Evolutionary conservation across 2,797 vertebrate species (phyloP).

Genomic region (Cryptoblepharus egeriae): DNA sequence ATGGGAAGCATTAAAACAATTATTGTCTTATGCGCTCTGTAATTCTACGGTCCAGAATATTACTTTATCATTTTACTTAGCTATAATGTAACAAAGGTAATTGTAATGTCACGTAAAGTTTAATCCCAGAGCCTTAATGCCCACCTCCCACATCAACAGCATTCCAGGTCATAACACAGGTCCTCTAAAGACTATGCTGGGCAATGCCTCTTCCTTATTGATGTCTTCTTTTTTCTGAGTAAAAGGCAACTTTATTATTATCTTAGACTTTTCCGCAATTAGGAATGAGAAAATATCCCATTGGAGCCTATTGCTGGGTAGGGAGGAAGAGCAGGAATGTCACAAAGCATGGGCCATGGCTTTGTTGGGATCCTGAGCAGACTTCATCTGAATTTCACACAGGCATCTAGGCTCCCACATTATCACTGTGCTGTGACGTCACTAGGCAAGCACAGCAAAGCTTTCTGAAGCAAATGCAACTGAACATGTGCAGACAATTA

Average conservation of each 20-base stretch:
- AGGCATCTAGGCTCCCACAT: neutral
- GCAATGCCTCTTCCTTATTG: neutral
- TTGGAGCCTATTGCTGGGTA: rapidly evolving
- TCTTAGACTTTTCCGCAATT: neutral
- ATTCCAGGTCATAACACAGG: neutral
- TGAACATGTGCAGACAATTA: conserved; percentile 78
- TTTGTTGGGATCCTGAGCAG: neutral
- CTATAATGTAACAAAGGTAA: neutral
- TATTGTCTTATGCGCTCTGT: neutral
- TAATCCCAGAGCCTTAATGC: too few species aligned
- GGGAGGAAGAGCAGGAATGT: rapidly evolving
- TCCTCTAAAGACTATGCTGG: neutral
- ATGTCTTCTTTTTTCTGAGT: neutral
- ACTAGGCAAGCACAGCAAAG: conserved; percentile 65
- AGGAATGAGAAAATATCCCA: neutral
- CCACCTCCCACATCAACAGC: neutral
- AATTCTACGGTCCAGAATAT: neutral
- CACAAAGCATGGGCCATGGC: neutral
- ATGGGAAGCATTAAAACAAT: neutral
- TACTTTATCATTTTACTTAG: neutral
- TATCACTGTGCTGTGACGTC: conserved; percentile 57
- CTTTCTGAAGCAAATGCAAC: conserved; percentile 72
- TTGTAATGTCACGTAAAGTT: too few species aligned
- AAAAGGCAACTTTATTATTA: neutral
- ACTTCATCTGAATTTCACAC: neutral